Evolutionary conservation across 2,888 invertebrate genomes (phyloP).

Genomic region (Nyleta sp.): DNA sequence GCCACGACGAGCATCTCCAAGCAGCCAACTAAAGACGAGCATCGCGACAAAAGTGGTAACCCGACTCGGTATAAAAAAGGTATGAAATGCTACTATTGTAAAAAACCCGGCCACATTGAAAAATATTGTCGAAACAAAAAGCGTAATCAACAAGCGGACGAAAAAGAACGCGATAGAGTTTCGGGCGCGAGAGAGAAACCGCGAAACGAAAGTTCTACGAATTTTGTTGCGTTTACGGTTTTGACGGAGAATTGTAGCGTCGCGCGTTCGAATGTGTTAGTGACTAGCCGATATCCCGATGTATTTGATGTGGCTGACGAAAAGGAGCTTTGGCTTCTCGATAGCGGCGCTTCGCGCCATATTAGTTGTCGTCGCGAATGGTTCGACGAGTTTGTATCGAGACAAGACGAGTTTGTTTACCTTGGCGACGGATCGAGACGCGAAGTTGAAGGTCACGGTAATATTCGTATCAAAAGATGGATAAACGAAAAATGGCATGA

Average conservation of each 20-base stretch:
- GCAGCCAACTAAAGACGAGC: background rate
- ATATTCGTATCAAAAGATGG: slow-evolving; percentile 29
- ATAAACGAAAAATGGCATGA: slow-evolving; percentile 31
- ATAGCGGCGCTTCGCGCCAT: slow-evolving; percentile 34
- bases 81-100: slow-evolving; percentile 23
- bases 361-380: slow-evolving; percentile 19
- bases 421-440: slow-evolving; percentile 9
- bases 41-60: background rate
- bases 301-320: slow-evolving; percentile 15
- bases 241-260: background rate
- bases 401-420: slow-evolving; percentile 27
- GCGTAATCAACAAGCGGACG: slow-evolving; percentile 11
- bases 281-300: slow-evolving; percentile 10
- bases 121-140: slow-evolving; percentile 33
- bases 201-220: background rate
- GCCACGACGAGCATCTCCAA: background rate
- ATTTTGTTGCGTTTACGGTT: slow-evolving; percentile 33
- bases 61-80: background rate
- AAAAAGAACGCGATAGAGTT: no score
- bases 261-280: slow-evolving; percentile 4
- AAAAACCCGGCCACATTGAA: slow-evolving; percentile 28
- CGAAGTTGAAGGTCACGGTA: slow-evolving; percentile 25
- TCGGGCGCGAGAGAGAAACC: slow-evolving; percentile 2
- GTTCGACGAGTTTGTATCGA: slow-evolving; percentile 2
- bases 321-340: slow-evolving; percentile 31